Base-by-base conservation (phyloP, 1,140 invertebrate species). In the Scaptomyza hsui region DNA sequence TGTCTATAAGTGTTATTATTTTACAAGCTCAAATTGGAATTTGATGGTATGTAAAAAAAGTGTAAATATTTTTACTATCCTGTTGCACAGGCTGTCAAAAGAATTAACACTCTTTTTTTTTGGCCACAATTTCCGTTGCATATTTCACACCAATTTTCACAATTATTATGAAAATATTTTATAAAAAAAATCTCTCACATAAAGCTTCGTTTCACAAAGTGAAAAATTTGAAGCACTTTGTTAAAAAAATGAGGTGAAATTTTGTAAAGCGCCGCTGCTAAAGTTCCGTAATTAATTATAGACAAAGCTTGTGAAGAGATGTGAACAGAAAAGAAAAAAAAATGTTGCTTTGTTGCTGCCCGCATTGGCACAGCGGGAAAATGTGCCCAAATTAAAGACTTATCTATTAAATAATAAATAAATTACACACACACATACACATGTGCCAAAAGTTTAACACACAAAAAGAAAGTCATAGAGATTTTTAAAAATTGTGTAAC, bases 211-310 rank as follows among this genome's bases (percentile, higher is more conserved):
- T n/a, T 24, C 24, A 24, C 24, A 45, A 44, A 13, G 29, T 32
- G 1, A 42, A 41, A 42, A 49, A 32, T 59, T 19, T 57, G 26
- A 26, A 41, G 26, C 29, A 71, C 57, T 57, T 52, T 16, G 35
- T 32, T 15, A n/a, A 26, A 56, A 57, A 57, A 57, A 52, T 64
- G 44, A 24, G n/a, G 19, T 32, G 9, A 51, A n/a, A 63, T 57
- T 71, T 57, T 6, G 13, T 15, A 13, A 16, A 24, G 44, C 35
- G 67, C 42, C 42, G 59, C 45, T 24, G 45, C 12, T 55, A 70
- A 62, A 35, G 19, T 55, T 55, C 19, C 21, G 51, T 32, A 59
- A 67, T 72, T 72, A 67, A 67, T 67, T 72, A 67, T 59, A 48
- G 48, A 72, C 63, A 67, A 53, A 70, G 61, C 16, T n/a, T 39